Evolutionary conservation across 2,797 vertebrate genomes (phyloP).

Genomic region (Merluccius polli): DNA sequence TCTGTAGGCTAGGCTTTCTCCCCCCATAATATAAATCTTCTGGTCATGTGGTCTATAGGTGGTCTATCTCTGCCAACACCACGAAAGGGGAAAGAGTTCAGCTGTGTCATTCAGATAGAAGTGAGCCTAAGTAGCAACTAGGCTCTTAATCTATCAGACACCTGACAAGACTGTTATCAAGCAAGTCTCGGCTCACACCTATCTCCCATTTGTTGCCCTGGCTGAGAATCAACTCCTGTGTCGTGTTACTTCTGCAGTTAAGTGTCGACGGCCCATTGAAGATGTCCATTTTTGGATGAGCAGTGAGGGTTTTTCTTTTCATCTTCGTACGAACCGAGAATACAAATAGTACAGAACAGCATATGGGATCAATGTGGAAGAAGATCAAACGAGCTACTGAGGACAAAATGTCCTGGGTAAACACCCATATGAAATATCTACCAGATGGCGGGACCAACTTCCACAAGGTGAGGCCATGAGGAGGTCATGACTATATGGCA

Average conservation of each 20-base stretch:
- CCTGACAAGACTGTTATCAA: constrained; percentile 45
- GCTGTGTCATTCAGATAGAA: not conserved
- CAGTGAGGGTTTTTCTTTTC: not conserved
- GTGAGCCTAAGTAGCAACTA: not conserved
- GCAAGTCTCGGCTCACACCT: constrained; percentile 26
- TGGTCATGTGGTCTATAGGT: too few species aligned
- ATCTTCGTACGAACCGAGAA: not conserved
- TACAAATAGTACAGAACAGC: not conserved
- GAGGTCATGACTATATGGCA: too few species aligned
- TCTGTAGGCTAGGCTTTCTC: not conserved
- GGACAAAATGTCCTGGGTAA: constrained; percentile 36
- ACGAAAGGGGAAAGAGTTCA: not conserved
- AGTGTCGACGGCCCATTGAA: not conserved
- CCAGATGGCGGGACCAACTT: constrained; percentile 13
- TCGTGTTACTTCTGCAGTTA: not conserved
- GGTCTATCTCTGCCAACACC: not conserved
- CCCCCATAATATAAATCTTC: too few species aligned
- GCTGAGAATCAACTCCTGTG: constrained; percentile 40
- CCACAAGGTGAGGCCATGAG: constrained; percentile 44
- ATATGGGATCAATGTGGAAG: constrained; percentile 54
- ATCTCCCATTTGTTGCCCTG: constrained; percentile 50
- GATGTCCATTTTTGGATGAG: not conserved
- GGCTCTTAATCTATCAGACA: constrained; percentile 22
- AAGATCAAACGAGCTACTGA: constrained; percentile 48
- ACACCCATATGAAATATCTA: constrained; percentile 28